These are phyloP conservation scores for Lepidothrix coronata DNA, from an alignment of 2,113 vertebrate species.

Conservation along the genomic window DNA sequence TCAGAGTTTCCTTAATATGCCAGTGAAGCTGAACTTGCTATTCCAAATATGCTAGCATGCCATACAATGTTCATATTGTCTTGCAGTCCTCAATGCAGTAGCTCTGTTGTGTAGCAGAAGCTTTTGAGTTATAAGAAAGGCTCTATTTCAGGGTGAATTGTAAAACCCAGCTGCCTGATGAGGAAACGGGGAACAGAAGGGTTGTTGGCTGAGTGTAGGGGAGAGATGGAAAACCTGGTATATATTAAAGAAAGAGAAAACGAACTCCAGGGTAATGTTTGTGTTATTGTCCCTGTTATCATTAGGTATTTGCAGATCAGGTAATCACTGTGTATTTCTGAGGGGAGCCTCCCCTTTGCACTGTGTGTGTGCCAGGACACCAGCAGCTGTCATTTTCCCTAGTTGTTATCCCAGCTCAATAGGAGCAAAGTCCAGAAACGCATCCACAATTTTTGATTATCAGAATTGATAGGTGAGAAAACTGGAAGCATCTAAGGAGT, in stretches of 20 bases:
- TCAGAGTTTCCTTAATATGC: neutral
- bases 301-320: neutral
- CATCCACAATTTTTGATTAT: neutral
- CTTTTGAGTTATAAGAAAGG: neutral
- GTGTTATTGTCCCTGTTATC: neutral
- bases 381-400: neutral
- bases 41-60: neutral
- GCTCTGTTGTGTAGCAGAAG: slow-evolving; percentile 4
- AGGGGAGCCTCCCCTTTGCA: neutral
- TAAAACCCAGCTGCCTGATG: neutral
- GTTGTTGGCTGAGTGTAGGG: neutral
- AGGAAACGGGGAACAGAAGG: neutral
- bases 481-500: neutral
- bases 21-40: neutral
- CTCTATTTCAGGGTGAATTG: neutral
- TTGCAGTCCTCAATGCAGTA: neutral
- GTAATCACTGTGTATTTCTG: neutral
- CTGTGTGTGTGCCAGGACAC: rapidly evolving
- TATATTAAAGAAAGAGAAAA: neutral
- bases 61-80: neutral
- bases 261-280: neutral
- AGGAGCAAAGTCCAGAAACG: neutral
- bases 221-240: neutral
- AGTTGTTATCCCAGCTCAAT: neutral
- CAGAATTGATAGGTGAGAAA: neutral